phyloP scores from a whole-genome alignment of 92 coral and sea anemone genomes.

The Nematostella vectensis region DNA sequence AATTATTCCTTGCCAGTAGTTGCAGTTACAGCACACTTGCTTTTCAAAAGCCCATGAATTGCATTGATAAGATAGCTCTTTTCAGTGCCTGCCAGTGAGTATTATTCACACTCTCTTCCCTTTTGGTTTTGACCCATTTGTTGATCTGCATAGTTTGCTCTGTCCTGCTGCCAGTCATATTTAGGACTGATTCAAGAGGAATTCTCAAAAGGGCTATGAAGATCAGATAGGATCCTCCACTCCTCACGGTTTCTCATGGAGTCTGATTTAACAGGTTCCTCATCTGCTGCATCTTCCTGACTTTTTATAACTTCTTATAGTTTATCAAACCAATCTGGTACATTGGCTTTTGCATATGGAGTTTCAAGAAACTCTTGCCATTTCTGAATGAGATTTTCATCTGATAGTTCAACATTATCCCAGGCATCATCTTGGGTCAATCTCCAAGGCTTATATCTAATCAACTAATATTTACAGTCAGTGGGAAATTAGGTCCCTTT shows the following conservation, averaged over 20 bases:
- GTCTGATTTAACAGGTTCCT: not conserved
- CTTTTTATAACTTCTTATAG: constrained; percentile 42
- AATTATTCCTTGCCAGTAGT: not conserved
- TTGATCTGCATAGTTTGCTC: constrained; percentile 25
- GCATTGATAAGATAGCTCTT: not conserved
- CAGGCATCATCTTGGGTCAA: constrained; percentile 42
- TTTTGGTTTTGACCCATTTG: constrained; percentile 25
- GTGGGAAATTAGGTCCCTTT: constrained; percentile 49
- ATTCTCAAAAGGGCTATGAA: constrained; percentile 29
- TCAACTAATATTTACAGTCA: constrained; percentile 58
- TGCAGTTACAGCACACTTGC: not conserved
- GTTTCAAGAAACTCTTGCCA: constrained; percentile 61
- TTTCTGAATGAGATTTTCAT: constrained; percentile 40
- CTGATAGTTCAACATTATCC: constrained; percentile 43
- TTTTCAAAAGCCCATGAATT: no score
- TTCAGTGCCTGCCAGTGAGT: not conserved
- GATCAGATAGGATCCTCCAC: not conserved
- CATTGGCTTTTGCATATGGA: constrained; percentile 59
- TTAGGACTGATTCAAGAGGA: constrained; percentile 8
- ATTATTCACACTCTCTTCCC: no score
- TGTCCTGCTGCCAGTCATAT: constrained; percentile 42
- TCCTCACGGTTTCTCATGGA: not conserved
- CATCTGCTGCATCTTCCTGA: constrained; percentile 40
- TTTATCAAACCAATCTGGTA: constrained; percentile 75
- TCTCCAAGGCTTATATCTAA: constrained; percentile 66